Evolutionary conservation across 2,797 vertebrate species (phyloP), one percentile per base, ranked within the genome.

Genomic region (Chelonia mydas): DNA sequence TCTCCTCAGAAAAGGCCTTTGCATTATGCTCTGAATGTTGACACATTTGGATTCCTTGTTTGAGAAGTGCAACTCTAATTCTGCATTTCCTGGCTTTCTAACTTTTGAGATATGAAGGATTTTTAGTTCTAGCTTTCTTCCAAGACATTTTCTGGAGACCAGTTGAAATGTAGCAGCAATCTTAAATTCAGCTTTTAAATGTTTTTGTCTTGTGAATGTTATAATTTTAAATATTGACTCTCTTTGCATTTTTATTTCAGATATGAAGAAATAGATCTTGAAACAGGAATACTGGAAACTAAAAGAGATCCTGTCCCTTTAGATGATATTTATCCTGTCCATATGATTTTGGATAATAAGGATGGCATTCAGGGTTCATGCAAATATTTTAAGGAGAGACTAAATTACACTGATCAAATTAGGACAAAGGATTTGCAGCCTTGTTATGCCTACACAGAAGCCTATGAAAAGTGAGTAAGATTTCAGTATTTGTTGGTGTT

Each of bases 301-400:
- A 97, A 97, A 55, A 95, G 83, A 65, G 97, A 97, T 65, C 97
- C 96, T 0, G 72, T 96, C 19, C 12, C 96, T 33, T 57, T 90
- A 47, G 98, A 98, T 82, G 99, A 99, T 11, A 86, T 98, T 93
- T 99, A 99, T 94, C 99, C 99, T 1, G 89, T 99, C 50, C 95
- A 98, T 4, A 98, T 99, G 91, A 87, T 99, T 96, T 87, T 98
- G 5, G 99, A 99, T 27, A 98, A 99, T 90, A 98, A 98, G 78
- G 94, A 98, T 33, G 99, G 99, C 25, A 98, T 99, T 49, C 99
- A 99, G 94, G 99, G 99, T 68, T 99, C 99, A 0, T 99, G 99
- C 95, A 97, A 92, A 5, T 97, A 98, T 96, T 99, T 99, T 93
- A 98, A 98, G 45, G 98, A 99, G 95, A 98, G 99, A 95, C 96